Base-by-base conservation (phyloP, 2,113 vertebrate genomes). In the Colinus virginianus region DNA sequence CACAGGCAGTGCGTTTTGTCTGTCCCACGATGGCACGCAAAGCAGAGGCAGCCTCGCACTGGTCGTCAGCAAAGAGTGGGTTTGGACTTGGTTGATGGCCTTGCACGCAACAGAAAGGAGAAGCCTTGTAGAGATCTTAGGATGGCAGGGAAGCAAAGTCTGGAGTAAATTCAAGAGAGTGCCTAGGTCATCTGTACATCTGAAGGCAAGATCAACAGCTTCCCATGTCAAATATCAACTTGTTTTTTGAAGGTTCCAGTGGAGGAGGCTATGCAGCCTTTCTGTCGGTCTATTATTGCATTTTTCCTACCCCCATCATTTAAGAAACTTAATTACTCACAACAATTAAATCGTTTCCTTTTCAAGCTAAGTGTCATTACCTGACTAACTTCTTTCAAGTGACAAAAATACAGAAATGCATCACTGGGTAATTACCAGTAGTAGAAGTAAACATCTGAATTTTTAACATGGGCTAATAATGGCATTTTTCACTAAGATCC, bases 41-140 rank as follows among this genome's bases (percentile, higher is more conserved):
- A 15, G 11, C 17, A 78, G 21, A 3, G 21, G 8, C 25, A 51
- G 42, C 8, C 5, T 62, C 1, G 0, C 28, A 25, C 4, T 53
- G 49, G 4, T 55, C 7, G 55, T 56, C 7, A 6, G 13, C 26
- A 48, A 6, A 12, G 5, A 26, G 55, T n/a, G 26, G 5, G 6
- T 36, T 40, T 38, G 36, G 59, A 25, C 23, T 17, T 62, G 61
- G 61, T 20, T 59, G 8, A 14, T 32, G 9, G 7, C 7, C 9
- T 79, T 19, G 43, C 13, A 62, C 26, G 32, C 42, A 51, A 45
- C 25, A 42, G 30, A 32, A 43, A 30, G 9, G 6, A 51, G 32
- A 76, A 36, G 4, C 22, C 1, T 1, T 20, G 38, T 10, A 75
- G n/a, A 61, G 3, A 53, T 8, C 14, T 61, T 46, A 51, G 13